Evolutionary conservation across 2,797 vertebrate genomes (phyloP), one percentile per base, ranked within the genome.

Genomic region (Lepus townsendii): DNA sequence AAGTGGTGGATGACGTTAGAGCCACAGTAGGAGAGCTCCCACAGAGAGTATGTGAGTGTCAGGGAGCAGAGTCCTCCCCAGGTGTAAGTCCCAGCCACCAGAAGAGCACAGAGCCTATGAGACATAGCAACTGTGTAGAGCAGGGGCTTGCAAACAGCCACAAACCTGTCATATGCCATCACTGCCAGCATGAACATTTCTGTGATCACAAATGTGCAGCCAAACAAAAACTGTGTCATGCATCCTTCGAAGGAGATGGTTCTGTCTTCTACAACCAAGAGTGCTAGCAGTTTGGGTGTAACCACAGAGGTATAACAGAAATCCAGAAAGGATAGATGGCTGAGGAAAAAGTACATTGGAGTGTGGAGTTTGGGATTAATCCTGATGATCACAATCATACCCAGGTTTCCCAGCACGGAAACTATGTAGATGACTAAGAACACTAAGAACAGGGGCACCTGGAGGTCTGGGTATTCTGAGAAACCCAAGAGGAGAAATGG

Each of bases 121-220:
- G 88, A 92, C 95, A 95, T 89, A 24, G 62, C 76, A 3, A 93
- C 76, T 19, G 65, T 87, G 6, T 95, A 97, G 38, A 91, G 72
- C 32, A 96, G 42, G 0, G 95, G 91, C 2, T 90, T 97, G 12
- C 72, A 95, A 3, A 96, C 50, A 17, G 91, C 88, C 47, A 96
- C 84, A 50, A 95, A 93, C 0, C 38, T 26, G 27, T 97, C 91
- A 66, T 80, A 95, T n/a, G 94, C 93, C 95, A 97, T 97, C 50
- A 94, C 77, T 1, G 78, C 93, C 13, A 96, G 7, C 78, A 93
- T 77, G 69, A 82, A 94, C 91, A 95, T 95, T 54, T 96, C 93
- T 20, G 38, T 88, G 54, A 57, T 57, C 54, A 57, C 54, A 57
- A 57, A 57, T 57, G 54, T 19, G 19, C 54, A 57, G 17, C 14